phyloP scores from a whole-genome alignment of 2,888 invertebrate genomes.

The Geophilus truncorum region DNA sequence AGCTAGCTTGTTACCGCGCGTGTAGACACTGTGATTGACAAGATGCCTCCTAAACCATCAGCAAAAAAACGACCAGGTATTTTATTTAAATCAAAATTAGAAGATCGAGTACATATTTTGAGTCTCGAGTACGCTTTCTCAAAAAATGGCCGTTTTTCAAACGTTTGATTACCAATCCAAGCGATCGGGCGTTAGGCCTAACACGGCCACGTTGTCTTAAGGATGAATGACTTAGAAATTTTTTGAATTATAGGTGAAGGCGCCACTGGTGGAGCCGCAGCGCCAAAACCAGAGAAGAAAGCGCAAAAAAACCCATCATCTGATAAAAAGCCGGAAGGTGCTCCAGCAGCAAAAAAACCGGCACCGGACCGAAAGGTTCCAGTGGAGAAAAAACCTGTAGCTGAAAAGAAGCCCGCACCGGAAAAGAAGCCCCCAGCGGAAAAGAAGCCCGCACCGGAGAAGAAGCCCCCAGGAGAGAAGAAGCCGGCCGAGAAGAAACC shows the following conservation, averaged over 20 bases:
- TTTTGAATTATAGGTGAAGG: background rate
- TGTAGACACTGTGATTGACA: too few relatives aligned
- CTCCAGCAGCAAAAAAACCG: background rate
- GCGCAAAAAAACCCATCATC: background rate
- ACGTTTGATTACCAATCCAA: too few relatives aligned
- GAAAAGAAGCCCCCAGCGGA: background rate
- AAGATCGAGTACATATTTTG: too few relatives aligned
- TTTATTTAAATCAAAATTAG: too few relatives aligned
- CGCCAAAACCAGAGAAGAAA: background rate
- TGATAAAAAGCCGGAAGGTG: background rate
- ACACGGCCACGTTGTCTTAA: too few relatives aligned
- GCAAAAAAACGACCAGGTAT: too few relatives aligned
- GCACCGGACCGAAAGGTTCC: background rate
- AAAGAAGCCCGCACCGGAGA: background rate
- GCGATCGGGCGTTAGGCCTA: too few relatives aligned
- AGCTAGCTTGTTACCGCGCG: too few relatives aligned
- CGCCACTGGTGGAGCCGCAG: background rate
- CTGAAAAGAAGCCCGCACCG: background rate
- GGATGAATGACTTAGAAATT: too few relatives aligned
- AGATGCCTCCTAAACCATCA: too few relatives aligned
- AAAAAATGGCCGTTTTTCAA: too few relatives aligned
- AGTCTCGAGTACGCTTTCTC: too few relatives aligned
- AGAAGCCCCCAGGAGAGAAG: background rate
- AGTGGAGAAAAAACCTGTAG: background rate
- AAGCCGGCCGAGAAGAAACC: background rate